phyloP scores from a whole-genome alignment of 2,113 vertebrate genomes.

The Porphyrio hochstetteri region DNA sequence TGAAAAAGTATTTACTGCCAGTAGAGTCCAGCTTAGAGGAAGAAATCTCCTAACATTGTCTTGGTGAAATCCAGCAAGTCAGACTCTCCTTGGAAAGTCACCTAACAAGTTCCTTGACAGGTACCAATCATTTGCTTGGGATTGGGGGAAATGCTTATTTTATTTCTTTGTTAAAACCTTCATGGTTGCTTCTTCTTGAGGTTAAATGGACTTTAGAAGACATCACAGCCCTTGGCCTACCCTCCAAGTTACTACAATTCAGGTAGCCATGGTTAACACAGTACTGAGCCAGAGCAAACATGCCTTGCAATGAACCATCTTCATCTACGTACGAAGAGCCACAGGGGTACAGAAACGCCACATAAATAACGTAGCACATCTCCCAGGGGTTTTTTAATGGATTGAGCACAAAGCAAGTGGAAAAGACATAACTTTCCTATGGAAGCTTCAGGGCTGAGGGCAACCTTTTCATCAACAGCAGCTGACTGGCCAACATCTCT shows the following conservation, averaged over 20 bases:
- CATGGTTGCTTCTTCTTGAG: neutral
- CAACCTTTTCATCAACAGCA: neutral
- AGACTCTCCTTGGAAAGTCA: neutral
- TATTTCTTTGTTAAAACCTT: neutral
- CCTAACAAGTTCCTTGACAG: neutral
- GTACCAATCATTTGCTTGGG: neutral
- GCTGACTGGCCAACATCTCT: neutral
- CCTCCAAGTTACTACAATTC: neutral
- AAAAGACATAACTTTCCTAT: neutral
- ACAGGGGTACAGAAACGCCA: neutral
- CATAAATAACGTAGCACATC: neutral
- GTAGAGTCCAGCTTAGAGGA: neutral
- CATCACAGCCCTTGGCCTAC: neutral
- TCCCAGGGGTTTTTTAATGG: neutral
- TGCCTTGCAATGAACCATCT: neutral
- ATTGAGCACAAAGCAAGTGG: neutral
- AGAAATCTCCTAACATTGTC: neutral
- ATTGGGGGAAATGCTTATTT: neutral
- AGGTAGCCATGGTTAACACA: neutral
- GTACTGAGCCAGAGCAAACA: neutral
- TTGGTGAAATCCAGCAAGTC: neutral
- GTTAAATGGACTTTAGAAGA: neutral
- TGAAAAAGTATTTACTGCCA: neutral
- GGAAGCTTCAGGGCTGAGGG: neutral
- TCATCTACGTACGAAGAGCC: neutral